phyloP scores from a whole-genome alignment of 2,113 vertebrate genomes.

The Regulus satrapa region DNA sequence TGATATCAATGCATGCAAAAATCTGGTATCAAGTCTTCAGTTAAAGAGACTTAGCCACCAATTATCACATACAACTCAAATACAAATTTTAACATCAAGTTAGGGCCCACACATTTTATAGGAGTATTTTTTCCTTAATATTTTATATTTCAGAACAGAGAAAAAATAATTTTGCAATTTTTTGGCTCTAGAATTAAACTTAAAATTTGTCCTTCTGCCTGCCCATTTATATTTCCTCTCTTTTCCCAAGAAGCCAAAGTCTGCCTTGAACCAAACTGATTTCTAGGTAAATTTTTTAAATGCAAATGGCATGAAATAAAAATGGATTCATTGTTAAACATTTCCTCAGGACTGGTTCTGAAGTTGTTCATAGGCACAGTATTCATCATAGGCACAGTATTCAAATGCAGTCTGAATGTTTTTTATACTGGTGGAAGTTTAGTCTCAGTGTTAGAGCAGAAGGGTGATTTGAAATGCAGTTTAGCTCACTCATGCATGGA shows the following conservation, averaged over 20 bases:
- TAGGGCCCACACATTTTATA: neutral
- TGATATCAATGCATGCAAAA: neutral
- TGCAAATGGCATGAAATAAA: neutral
- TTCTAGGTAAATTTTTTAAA: neutral
- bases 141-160: neutral
- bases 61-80: neutral
- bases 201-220: neutral
- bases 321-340: neutral
- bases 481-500: neutral
- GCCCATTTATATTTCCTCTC: neutral
- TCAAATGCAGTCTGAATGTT: neutral
- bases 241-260: neutral
- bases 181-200: neutral
- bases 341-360: neutral
- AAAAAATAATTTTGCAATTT: neutral
- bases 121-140: neutral
- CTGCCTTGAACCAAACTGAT: neutral
- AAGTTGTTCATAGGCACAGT: rapidly evolving
- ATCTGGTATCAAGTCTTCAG: neutral
- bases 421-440: neutral
- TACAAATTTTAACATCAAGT: neutral
- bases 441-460: neutral
- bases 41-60: neutral
- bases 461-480: neutral
- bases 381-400: neutral